phyloP scores from a whole-genome alignment of 2,888 invertebrate genomes.

The Erebia aethiops region DNA sequence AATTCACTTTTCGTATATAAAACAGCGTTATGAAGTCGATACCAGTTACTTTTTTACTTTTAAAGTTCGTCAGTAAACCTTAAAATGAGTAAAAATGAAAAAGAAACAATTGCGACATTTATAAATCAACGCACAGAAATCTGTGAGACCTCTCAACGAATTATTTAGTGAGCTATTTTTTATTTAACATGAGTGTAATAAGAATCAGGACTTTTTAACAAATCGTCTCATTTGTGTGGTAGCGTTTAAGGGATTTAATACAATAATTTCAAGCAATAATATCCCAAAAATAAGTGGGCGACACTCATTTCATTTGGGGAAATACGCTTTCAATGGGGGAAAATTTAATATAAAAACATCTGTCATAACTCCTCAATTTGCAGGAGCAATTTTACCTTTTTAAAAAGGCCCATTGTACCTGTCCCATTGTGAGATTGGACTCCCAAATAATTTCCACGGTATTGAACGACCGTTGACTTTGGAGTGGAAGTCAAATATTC shows the following conservation, averaged over 20 bases:
- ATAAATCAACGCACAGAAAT: too few species aligned
- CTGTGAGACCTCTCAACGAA: too few species aligned
- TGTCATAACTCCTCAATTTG: constrained; percentile 56
- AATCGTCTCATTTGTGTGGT: not conserved
- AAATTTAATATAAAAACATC: constrained; percentile 45
- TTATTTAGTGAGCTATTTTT: not conserved
- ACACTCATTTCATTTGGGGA: not conserved
- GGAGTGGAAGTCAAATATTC: constrained; percentile 39
- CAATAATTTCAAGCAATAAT: constrained; percentile 2
- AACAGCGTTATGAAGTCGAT: too few species aligned
- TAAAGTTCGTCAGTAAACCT: too few species aligned
- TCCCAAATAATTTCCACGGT: constrained; percentile 30
- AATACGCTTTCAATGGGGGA: constrained; percentile 15
- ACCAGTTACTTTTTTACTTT: too few species aligned
- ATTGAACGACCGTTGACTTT: constrained; percentile 40
- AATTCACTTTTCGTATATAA: too few species aligned
- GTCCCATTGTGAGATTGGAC: constrained; percentile 49
- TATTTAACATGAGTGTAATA: not conserved
- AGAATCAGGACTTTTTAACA: not conserved
- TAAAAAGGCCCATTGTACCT: constrained; percentile 49
- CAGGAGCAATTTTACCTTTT: constrained; percentile 56
- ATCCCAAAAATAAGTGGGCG: not conserved
- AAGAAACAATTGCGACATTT: too few species aligned
- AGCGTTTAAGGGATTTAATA: not conserved
- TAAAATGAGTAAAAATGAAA: too few species aligned